Base-by-base conservation (phyloP, 2,113 vertebrate species). In the Pluvianellus socialis region DNA sequence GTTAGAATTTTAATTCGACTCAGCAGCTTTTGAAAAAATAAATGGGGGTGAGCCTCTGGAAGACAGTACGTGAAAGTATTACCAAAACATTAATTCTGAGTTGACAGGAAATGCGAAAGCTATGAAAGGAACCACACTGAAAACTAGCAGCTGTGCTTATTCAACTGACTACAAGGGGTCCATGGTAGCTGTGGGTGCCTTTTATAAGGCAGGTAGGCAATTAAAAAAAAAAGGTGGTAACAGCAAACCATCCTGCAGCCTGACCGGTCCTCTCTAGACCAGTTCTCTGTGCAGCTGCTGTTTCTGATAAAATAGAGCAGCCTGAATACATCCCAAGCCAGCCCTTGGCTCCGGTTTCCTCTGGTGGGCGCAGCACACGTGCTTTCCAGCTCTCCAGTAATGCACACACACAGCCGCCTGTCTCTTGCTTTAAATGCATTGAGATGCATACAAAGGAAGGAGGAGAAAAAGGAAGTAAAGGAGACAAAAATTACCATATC, bases 401-500 rank as follows among this genome's bases (percentile, higher is more conserved):
- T 30, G 56, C 27, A 30, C 8, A 19, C 7, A 55, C 42, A 30
- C 11, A 71, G 72, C 56, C 6, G 0, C 1, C 42, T 12, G 32
- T 17, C 49, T 58, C 77, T 56, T n/a, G 52, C 73, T 56, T 81
- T 75, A 49, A 52, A 75, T 24, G 58, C 35, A 24, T 7, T 1
- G 9, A 94, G 66, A 65, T 62, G 56, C 72, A 76, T 58, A 68
- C 47, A 83, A 90, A 79, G 35, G 68, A 79, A 72, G 56, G 73
- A 86, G 67, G n/a, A 86, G 86, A 87, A 85, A 85, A 49, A 88
- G 35, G 40, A 83, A 86, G 62, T 14, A 84, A 80, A 91, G 35
- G 53, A 71, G 56, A 35, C 23, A 58, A 87, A 91, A 94, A 95
- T 92, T 94, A 96, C 68, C 79, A 89, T 49, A 95, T 92, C 79